phyloP scores from a whole-genome alignment of 2,797 vertebrate genomes.

The Buceros bicornis region DNA sequence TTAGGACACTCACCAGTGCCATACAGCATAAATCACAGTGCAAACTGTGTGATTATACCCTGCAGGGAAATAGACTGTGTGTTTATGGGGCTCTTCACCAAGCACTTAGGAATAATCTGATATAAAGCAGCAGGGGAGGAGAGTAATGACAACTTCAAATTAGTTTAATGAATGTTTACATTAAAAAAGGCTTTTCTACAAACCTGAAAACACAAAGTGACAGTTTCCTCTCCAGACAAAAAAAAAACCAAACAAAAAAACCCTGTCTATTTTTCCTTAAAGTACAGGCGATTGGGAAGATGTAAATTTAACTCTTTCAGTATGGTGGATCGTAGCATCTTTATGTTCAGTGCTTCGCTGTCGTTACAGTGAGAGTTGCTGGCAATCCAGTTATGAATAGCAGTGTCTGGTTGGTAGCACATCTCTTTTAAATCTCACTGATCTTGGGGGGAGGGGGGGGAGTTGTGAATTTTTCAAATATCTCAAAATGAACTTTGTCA shows the following conservation, averaged over 20 bases:
- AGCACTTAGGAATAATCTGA: constrained; percentile 90
- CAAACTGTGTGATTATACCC: constrained; percentile 89
- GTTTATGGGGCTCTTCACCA: constrained; percentile 88
- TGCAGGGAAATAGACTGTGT: constrained; percentile 88
- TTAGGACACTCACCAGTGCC: constrained; percentile 82
- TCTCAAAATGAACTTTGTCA: not conserved
- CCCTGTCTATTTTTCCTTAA: constrained; percentile 41
- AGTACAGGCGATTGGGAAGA: not conserved
- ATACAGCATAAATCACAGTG: constrained; percentile 84
- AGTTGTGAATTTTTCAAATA: not conserved
- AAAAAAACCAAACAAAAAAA: not conserved
- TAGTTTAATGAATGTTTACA: constrained; percentile 92
- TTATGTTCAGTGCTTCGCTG: not conserved
- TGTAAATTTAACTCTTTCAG: constrained; percentile 72
- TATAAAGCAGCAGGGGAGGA: constrained; percentile 89
- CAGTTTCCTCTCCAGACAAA: constrained; percentile 78
- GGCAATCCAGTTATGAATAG: constrained; percentile 10
- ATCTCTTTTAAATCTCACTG: constrained; percentile 66
- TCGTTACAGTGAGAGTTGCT: not conserved
- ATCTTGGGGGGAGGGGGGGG: not conserved
- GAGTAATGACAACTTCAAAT: constrained; percentile 90
- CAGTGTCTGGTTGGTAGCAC: not conserved
- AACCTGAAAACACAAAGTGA: constrained; percentile 83
- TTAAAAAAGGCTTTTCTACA: constrained; percentile 84
- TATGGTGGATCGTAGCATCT: rapidly evolving